Percentiles rank a stretch among this genome's conserved stretches.
Evolutionary conservation across 1,140 invertebrate genomes (phyloP).

Genomic region (Telenomus remus): DNA sequence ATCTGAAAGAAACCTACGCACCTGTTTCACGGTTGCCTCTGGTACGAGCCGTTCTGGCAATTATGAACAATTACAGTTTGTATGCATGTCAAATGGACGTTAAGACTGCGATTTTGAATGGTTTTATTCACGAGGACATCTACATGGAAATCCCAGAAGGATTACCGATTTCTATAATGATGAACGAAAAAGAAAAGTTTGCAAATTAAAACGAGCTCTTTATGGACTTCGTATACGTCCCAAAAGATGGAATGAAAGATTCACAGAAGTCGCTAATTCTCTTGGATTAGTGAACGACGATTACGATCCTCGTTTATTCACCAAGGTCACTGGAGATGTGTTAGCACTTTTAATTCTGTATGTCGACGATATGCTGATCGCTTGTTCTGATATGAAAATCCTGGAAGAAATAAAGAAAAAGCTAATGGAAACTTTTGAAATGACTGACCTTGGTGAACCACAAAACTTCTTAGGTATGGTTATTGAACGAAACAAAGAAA

Average conservation of each 20-base stretch:
- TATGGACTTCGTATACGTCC: background rate
- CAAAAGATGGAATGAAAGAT: conserved; percentile 62
- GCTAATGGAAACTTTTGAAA: conserved; percentile 34
- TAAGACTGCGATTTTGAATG: conserved; percentile 2
- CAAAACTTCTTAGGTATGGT: conserved; percentile 26
- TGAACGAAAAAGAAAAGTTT: background rate
- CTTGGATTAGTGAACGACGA: background rate
- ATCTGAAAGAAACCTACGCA: conserved; percentile 4
- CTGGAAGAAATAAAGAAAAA: conserved; percentile 21
- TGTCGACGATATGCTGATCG: background rate
- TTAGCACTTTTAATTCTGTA: background rate
- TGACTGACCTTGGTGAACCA: conserved; percentile 37
- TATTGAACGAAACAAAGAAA: conserved; percentile 14
- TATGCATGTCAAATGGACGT: conserved; percentile 5
- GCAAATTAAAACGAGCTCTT: background rate
- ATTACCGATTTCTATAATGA: background rate
- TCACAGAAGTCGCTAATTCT: conserved; percentile 17
- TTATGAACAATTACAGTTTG: background rate
- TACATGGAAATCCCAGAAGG: background rate
- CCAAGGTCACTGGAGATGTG: background rate
- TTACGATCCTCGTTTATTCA: background rate
- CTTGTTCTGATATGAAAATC: conserved; percentile 1
- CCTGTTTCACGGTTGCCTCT: background rate
- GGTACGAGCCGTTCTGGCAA: background rate
- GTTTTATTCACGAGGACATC: background rate